Percentiles rank a stretch among this genome's conserved stretches.
Evolutionary conservation across 2,113 vertebrate genomes (phyloP).

Genomic region (Varanus komodoensis): DNA sequence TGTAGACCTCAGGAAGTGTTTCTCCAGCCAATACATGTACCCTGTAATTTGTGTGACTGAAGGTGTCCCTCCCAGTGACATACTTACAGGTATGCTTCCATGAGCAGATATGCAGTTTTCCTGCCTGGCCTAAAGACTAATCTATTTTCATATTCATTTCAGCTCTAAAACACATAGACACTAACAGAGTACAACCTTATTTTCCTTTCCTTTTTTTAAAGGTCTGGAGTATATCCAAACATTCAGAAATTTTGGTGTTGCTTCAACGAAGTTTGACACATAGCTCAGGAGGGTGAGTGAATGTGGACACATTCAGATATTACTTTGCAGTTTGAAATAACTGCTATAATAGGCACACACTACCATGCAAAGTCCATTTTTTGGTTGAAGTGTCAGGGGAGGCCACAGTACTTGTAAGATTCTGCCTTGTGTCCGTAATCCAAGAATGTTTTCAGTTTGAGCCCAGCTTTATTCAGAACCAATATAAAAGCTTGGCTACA

Average conservation of each 20-base stretch:
- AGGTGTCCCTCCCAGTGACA: neutral
- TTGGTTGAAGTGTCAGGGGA: conserved; percentile 20
- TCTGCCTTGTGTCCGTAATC: neutral
- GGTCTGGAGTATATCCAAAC: neutral
- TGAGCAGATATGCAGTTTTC: neutral
- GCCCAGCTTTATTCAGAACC: conserved; percentile 27
- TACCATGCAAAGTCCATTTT: neutral
- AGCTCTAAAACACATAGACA: neutral
- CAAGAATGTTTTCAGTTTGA: neutral
- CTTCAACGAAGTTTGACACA: neutral
- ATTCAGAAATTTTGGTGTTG: neutral
- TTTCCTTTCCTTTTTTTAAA: neutral
- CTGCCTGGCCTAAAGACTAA: neutral
- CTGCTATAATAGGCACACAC: neutral
- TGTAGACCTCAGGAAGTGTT: neutral
- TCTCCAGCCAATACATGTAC: neutral
- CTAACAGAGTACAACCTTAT: neutral
- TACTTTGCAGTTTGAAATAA: neutral
- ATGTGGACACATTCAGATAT: neutral
- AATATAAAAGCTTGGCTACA: conserved; percentile 12
- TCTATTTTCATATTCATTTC: neutral
- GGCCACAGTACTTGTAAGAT: neutral
- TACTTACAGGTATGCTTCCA: neutral
- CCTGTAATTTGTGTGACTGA: neutral
- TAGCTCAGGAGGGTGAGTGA: too few relatives aligned